Percentiles rank a stretch among this genome's conserved stretches.
Conservation (phyloP, 64 coral and sea anemone genomes). For the Montipora foliosa region DNA sequence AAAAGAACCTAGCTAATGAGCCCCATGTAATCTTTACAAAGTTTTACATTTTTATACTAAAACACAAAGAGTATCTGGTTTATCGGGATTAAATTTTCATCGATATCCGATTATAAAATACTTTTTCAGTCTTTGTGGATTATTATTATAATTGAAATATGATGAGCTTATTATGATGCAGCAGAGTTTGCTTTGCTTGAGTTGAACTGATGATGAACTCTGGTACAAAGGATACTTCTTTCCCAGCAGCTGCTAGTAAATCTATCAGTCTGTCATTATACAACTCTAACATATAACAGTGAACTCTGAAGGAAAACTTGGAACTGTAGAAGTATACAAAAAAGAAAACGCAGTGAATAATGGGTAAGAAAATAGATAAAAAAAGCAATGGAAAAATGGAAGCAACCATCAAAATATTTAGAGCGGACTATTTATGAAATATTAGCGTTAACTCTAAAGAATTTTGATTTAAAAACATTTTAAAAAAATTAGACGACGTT, state of each 20-base stretch:
- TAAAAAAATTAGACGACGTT: too few relatives aligned
- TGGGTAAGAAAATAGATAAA: background rate
- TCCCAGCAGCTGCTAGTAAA: slow-evolving; percentile 70
- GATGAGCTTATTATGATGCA: too few relatives aligned
- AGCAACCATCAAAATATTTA: background rate
- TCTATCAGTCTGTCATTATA: slow-evolving; percentile 97
- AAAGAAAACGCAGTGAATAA: background rate
- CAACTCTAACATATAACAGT: slow-evolving; percentile 94
- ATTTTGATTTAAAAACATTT: too few relatives aligned
- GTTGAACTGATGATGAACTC: background rate
- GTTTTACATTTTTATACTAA: too few relatives aligned
- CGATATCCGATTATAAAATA: too few relatives aligned
- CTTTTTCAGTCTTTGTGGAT: too few relatives aligned
- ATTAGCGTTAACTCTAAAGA: background rate
- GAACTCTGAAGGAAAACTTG: slow-evolving; percentile 91
- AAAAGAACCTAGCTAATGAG: too few relatives aligned
- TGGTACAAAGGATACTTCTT: slow-evolving; percentile 77
- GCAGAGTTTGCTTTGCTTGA: too few relatives aligned
- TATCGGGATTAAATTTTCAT: too few relatives aligned
- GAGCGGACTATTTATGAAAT: background rate
- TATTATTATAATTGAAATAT: too few relatives aligned
- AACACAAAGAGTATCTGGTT: too few relatives aligned
- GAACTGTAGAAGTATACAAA: slow-evolving; percentile 55
- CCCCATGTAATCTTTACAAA: too few relatives aligned
- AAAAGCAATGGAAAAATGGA: background rate